Evolutionary conservation across 2,888 invertebrate genomes (phyloP).

Genomic region (Drosophila aldrichi): DNA sequence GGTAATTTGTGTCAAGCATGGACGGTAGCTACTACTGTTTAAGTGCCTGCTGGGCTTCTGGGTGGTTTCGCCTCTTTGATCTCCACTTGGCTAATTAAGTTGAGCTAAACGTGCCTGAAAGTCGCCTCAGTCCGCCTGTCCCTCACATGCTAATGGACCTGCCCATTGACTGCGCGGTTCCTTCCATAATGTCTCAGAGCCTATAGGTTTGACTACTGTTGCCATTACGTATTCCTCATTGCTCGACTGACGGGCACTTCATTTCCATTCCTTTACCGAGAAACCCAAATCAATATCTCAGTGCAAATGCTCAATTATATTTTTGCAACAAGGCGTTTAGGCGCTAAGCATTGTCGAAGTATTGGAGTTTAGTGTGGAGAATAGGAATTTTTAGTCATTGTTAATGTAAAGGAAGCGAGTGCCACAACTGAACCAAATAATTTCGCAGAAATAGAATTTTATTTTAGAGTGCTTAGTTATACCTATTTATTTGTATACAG

Average conservation of each 20-base stretch:
- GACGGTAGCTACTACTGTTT: slow-evolving; percentile 75
- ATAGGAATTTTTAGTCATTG: too few species aligned
- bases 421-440: too few species aligned
- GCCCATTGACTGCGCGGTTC: slow-evolving; percentile 19
- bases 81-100: slow-evolving; percentile 72
- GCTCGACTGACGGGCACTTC: slow-evolving; percentile 25
- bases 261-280: slow-evolving; percentile 6
- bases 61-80: slow-evolving; percentile 67
- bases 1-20: slow-evolving; percentile 78
- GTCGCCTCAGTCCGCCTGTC: slow-evolving; percentile 32
- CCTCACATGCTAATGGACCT: slow-evolving; percentile 43
- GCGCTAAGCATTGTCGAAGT: too few species aligned
- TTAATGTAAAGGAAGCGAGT: too few species aligned
- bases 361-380: too few species aligned
- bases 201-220: slow-evolving; percentile 13
- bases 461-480: too few species aligned
- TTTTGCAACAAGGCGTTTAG: not conserved
- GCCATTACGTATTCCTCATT: slow-evolving; percentile 18
- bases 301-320: slow-evolving; percentile 7
- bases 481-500: too few species aligned
- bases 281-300: slow-evolving; percentile 18
- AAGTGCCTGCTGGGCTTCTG: slow-evolving; percentile 66
- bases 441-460: too few species aligned
- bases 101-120: slow-evolving; percentile 65
- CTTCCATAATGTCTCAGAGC: slow-evolving; percentile 11